Evolutionary conservation across 2,888 invertebrate genomes (phyloP).

Genomic region (Chorisops tibialis): DNA sequence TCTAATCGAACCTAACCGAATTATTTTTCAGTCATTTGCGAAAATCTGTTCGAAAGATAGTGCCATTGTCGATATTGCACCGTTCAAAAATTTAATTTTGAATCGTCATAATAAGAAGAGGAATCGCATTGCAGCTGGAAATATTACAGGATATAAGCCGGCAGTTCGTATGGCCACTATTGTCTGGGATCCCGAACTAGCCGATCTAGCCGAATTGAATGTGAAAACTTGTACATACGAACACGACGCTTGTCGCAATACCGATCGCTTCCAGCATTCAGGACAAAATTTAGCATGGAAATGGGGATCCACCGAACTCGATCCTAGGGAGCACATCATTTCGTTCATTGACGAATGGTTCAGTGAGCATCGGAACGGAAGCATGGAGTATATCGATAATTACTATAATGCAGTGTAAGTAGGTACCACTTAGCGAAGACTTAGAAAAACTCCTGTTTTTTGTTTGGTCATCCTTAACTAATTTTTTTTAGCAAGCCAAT

Average conservation of each 20-base stretch:
- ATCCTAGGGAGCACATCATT: background rate
- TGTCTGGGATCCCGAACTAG: conserved; percentile 9
- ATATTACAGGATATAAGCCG: background rate
- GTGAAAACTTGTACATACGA: background rate
- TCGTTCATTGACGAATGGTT: conserved; percentile 24
- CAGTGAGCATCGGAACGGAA: conserved; percentile 17
- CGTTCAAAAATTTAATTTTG: conserved; percentile 35
- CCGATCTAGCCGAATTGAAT: conserved; percentile 11
- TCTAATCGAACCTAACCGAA: background rate
- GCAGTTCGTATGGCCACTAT: conserved; percentile 18
- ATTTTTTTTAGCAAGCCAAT: background rate
- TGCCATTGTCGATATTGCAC: background rate
- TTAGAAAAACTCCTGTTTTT: background rate
- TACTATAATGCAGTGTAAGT: conserved; percentile 1
- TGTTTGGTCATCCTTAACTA: too few relatives aligned
- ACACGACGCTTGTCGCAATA: conserved; percentile 14
- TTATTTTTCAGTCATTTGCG: background rate
- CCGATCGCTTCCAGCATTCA: conserved; percentile 3
- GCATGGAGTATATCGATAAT: conserved; percentile 18
- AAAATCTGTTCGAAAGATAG: background rate
- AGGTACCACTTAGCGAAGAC: background rate
- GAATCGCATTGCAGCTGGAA: conserved; percentile 6
- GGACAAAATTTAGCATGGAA: conserved; percentile 44
- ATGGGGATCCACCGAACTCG: background rate
- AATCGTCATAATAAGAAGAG: conserved; percentile 28